Percentiles rank a stretch among this genome's conserved stretches.
Evolutionary conservation across 2,888 invertebrate species (phyloP).

Genomic region (Thereva unica): DNA sequence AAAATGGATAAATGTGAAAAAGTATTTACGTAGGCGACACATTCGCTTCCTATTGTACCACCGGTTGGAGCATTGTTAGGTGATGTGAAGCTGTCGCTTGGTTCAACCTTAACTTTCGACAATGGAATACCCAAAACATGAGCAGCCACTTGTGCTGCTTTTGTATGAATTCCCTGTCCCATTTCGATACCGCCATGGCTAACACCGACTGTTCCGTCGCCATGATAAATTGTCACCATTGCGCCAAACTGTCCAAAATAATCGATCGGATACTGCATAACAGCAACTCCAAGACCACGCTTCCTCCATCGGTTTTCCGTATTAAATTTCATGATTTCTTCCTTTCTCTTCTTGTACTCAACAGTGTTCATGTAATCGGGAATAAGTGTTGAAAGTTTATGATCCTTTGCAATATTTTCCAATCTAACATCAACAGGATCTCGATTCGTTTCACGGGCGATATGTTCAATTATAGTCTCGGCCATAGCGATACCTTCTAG

Average conservation of each 20-base stretch:
- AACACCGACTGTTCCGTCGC: constrained; percentile 69
- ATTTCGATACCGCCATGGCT: constrained; percentile 70
- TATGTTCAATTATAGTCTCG: constrained; percentile 72
- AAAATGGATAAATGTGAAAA: too few species aligned
- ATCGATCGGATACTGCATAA: constrained; percentile 66
- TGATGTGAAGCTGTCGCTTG: constrained; percentile 63
- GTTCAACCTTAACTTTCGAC: constrained; percentile 65
- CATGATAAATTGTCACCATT: constrained; percentile 67
- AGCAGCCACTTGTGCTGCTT: constrained; percentile 72
- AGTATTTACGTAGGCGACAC: constrained; percentile 59
- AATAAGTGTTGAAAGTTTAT: constrained; percentile 37
- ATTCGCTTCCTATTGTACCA: constrained; percentile 70
- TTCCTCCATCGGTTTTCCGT: constrained; percentile 75
- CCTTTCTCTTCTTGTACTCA: constrained; percentile 62
- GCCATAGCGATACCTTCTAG: constrained; percentile 64
- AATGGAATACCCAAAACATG: constrained; percentile 68
- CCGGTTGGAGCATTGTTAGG: constrained; percentile 68
- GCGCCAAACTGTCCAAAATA: constrained; percentile 61
- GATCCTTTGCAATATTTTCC: constrained; percentile 58
- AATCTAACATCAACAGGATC: constrained; percentile 66
- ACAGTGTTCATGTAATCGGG: constrained; percentile 35
- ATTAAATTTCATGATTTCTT: constrained; percentile 64
- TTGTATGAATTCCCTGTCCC: constrained; percentile 76
- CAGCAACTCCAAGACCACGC: constrained; percentile 67
- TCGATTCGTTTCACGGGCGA: constrained; percentile 60